Base-by-base conservation (phyloP, 2,113 vertebrate genomes). In the Caranx ignobilis region DNA sequence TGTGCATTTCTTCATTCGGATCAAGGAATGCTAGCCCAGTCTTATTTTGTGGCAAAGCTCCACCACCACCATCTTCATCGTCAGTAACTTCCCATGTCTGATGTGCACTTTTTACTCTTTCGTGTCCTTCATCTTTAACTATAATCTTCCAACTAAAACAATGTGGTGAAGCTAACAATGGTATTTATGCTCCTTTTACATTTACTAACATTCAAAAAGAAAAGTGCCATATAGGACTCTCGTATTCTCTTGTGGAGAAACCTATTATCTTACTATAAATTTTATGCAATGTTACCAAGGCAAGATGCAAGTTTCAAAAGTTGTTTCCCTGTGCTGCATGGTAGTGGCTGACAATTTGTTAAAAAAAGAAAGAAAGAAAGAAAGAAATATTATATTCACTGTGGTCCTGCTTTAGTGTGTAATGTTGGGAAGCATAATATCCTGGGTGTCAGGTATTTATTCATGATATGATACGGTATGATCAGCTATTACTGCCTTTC, bases 171-270 rank as follows among this genome's bases (percentile, higher is more conserved):
- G 88, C 85, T 82, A 91, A 83, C 79, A 65, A 43, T 54, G 72
- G 71, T 89, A 73, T 88, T 86, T 86, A 87, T 82, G 68, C 83
- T 91, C 62, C 64, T 82, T 54, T 52, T 35, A 45, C 69, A 79
- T 71, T 86, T 83, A 90, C 83, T 83, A 87, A 90, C 77, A 56
- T 65, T 87, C 56, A 89, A 76, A 55, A 90, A 75, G 89, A 89
- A 56, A 94, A 93, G 92, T 95, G 94, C 94, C 93, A 94, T 93
- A 92, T 84, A 83, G 81, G 88, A 84, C 81, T 91, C 74, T 81
- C 76, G 75, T 72, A 66, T 79, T 89, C 82, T 92, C 81, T 89
- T 59, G 60, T 82, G 75, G 89, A 88, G 88, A 91, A 87, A 81
- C 79, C 81, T 89, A 68, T 89, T 88, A 83, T 87, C 72, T 1